Evolutionary conservation across 2,888 invertebrate species (phyloP), one percentile per base, ranked within the genome.

Genomic region (Dicycla oo): DNA sequence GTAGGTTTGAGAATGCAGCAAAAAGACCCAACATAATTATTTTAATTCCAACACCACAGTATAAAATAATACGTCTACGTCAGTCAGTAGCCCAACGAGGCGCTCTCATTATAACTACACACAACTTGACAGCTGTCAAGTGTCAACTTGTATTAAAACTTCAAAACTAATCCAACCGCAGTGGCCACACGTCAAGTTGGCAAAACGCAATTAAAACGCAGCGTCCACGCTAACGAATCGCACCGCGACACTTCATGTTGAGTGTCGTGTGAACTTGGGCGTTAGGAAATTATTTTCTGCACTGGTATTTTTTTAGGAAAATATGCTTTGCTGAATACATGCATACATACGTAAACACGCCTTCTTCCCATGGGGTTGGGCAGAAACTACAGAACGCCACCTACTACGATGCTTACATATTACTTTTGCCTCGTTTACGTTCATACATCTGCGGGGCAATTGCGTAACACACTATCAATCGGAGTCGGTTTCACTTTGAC

Each of bases 221-320:
- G 66, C 73, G 81, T 71, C 75, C 74, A 84, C 84, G 87, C 84
- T 88, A 88, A 87, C 87, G 89, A 89, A 85, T 86, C 80, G 83
- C 86, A 60, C 34, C n/a, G 65, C 70, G 45, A 62, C 71, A 70
- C 83, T 82, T 58, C 69, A 80, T 69, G 72, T 71, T 70, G 67
- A 84, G 85, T 80, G 73, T 58, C 49, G 69, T 64, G 63, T 58
- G 58, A 78, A 74, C 65, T 65, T 57, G 34, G 34, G 65, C 61
- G 65, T 58, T 66, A 58, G 38, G 18, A 49, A 60, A 47, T 51
- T 40, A 70, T 71, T 71, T 78, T 49, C 43, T 30, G 18, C n/a
- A 69, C 13, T 69, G 23, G 18, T 13, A 13, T 26, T 15, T 72
- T 73, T 65, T 38, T 15, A 1, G 13, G 11, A 53, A 74, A 45